Evolutionary conservation across 2,888 invertebrate genomes (phyloP).

Genomic region (Cataglyphis albicans): DNA sequence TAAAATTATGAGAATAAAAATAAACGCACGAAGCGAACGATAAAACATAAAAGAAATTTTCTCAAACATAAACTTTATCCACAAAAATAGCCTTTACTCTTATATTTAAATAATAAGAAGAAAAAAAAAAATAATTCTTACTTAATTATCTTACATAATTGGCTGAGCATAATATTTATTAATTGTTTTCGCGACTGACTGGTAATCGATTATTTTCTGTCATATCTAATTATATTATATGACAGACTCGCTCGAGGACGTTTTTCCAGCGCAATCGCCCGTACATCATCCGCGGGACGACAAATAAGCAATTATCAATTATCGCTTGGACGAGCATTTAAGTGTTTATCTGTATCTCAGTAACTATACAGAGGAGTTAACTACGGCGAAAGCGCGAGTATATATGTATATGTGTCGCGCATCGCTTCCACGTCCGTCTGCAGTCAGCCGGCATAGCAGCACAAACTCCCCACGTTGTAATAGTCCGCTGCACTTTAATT

Average conservation of each 20-base stretch:
- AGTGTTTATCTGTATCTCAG: slow-evolving; percentile 27
- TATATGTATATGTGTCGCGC: background rate
- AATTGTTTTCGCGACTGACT: background rate
- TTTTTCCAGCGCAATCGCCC: background rate
- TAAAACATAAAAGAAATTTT: background rate
- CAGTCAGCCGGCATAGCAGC: slow-evolving; percentile 39
- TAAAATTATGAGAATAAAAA: slow-evolving; percentile 37
- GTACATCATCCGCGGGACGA: slow-evolving; percentile 17
- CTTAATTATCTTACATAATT: background rate
- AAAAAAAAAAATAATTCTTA: background rate
- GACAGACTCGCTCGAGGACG: background rate
- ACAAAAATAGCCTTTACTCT: background rate
- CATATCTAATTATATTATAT: background rate
- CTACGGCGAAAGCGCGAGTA: slow-evolving; percentile 33
- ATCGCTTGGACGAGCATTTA: slow-evolving; percentile 49
- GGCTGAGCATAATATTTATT: background rate
- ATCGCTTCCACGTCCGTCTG: slow-evolving; percentile 18
- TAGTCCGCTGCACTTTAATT: slow-evolving; percentile 55
- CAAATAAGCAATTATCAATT: slow-evolving; percentile 52
- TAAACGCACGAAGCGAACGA: background rate
- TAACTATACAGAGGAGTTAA: slow-evolving; percentile 49
- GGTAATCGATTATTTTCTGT: background rate
- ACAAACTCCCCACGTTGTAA: slow-evolving; percentile 45
- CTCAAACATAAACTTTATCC: background rate
- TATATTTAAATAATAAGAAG: background rate